Evolutionary conservation across 2,888 invertebrate genomes (phyloP).

Genomic region (Elmis aenea): DNA sequence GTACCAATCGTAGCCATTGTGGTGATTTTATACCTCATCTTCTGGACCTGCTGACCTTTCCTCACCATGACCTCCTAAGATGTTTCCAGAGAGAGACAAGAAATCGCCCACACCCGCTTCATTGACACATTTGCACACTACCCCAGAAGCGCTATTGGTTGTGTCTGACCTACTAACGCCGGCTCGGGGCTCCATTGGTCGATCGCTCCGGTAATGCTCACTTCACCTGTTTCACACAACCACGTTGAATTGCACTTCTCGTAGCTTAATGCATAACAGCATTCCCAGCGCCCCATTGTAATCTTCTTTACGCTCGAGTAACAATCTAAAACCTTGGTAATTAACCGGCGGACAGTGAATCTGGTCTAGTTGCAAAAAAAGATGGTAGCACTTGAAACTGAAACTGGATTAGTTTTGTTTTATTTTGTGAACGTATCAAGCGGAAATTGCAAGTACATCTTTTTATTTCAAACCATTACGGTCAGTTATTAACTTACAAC

Average conservation of each 20-base stretch:
- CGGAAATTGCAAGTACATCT: constrained; percentile 11
- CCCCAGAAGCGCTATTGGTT: constrained; percentile 41
- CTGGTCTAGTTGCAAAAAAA: constrained; percentile 22
- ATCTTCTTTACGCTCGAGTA: constrained; percentile 3
- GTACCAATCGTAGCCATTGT: constrained; percentile 35
- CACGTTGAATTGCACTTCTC: constrained; percentile 9
- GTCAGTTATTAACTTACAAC: neutral
- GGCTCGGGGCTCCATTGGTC: constrained; percentile 29
- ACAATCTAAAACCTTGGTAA: neutral
- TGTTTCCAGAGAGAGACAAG: constrained; percentile 30
- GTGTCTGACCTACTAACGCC: constrained; percentile 38
- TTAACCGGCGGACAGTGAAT: constrained; percentile 27
- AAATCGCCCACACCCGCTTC: constrained; percentile 28
- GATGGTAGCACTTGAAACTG: constrained; percentile 21
- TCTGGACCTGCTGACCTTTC: constrained; percentile 42
- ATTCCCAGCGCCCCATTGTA: constrained; percentile 10
- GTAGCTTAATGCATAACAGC: constrained; percentile 1
- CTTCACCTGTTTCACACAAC: constrained; percentile 18
- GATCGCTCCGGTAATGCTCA: constrained; percentile 20
- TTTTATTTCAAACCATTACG: constrained; percentile 1
- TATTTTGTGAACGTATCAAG: constrained; percentile 11
- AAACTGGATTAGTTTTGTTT: constrained; percentile 20
- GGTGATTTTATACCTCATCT: constrained; percentile 41
- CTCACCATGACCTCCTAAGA: constrained; percentile 39
- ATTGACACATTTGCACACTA: constrained; percentile 44